Evolutionary conservation across 2,888 invertebrate species (phyloP), one percentile per base, ranked within the genome.

Genomic region (Ditylenchus weischeri): DNA sequence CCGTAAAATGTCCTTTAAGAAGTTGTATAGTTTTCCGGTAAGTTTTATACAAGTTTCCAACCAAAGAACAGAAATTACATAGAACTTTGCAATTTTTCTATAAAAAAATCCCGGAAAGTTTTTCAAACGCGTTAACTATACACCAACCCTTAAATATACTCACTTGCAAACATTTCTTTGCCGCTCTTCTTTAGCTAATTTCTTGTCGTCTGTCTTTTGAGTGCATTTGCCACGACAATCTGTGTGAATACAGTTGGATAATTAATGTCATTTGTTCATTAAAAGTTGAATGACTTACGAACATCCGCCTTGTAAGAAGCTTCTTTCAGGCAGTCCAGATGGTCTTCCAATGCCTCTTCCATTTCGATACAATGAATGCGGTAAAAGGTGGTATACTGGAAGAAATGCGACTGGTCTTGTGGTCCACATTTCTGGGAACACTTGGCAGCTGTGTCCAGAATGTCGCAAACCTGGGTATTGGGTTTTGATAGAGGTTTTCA

Each of bases 331-430:
- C 76, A 76, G 4, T 57, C 54, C 62, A 76, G 62, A 62, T 72
- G 72, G 21, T 69, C 71, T 65, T 76, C 76, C 48, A 76, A 68
- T 38, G 72, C 76, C 57, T 76, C 76, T 57, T 76, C 76, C 48
- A 73, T 71, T 43, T 76, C 76, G 19, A 76, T 50, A 57, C 76
- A 76, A 64, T 76, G 74, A 10, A 76, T 61, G 13, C 76, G 62
- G 69, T 72, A 76, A 70, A 74, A 76, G 11, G 76, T 66, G n/a
- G 76, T 73, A 64, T 68, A 75, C 57, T 76, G 76, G 64, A 77
- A 69, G 70, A 73, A 76, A 19, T 48, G 57, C 43, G 54, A 23
- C 35, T 67, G 68, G 51, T 76, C 76, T n/a, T 73, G 67, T 5
- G 49, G 35, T 18, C 64, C 57, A 62, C 76, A 76, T 38, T 68